Evolutionary conservation across 2,888 invertebrate genomes (phyloP).

Genomic region (Crematogaster levior): DNA sequence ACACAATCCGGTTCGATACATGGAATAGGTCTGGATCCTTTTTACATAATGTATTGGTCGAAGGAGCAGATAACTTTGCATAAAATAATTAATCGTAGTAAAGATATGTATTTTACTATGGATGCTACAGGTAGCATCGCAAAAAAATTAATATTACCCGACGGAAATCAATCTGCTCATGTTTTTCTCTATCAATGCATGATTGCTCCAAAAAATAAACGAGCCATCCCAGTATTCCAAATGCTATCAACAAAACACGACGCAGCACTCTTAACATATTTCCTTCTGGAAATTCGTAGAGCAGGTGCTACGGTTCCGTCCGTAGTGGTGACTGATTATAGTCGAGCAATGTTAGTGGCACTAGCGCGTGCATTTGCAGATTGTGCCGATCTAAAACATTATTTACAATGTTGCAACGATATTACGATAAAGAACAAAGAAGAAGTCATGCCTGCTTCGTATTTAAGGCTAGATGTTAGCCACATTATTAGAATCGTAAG

Average conservation of each 20-base stretch:
- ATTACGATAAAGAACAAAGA: background rate
- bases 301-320: background rate
- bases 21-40: slow-evolving; percentile 50
- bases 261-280: background rate
- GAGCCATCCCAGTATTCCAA: slow-evolving; percentile 60
- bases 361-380: background rate
- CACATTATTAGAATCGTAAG: no score
- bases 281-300: background rate
- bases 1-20: slow-evolving; percentile 25
- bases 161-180: slow-evolving; percentile 25
- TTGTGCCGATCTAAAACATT: background rate
- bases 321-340: background rate
- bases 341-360: background rate
- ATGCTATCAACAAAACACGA: slow-evolving; percentile 58
- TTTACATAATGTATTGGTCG: slow-evolving; percentile 59
- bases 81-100: background rate
- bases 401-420: background rate
- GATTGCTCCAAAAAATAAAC: background rate
- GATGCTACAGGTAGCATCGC: slow-evolving; percentile 51
- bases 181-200: slow-evolving; percentile 62
- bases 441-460: no score
- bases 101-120: slow-evolving; percentile 16
- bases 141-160: background rate
- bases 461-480: no score
- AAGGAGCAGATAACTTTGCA: slow-evolving; percentile 51